Conservation (phyloP, 2,113 vertebrate species). For the Microtus richardsoni region DNA sequence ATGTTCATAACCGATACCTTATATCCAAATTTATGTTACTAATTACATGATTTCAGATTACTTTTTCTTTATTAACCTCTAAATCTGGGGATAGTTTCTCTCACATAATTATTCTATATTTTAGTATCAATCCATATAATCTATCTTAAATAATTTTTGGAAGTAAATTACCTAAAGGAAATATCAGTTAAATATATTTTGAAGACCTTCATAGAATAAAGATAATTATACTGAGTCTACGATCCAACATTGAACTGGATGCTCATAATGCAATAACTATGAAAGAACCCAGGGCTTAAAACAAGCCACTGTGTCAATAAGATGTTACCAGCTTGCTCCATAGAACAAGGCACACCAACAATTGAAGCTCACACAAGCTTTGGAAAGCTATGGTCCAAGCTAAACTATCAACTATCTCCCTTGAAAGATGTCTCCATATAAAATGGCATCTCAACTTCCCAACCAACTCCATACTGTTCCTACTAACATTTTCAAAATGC, state of each 20-base stretch:
- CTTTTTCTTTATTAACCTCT: constrained; percentile 47
- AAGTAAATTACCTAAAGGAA: constrained; percentile 42
- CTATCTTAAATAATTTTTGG: constrained; percentile 9
- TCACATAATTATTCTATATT: constrained; percentile 59
- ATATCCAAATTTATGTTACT: constrained; percentile 61
- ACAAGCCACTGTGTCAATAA: constrained; percentile 35
- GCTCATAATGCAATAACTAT: neutral
- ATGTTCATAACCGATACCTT: constrained; percentile 41
- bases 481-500: constrained; percentile 43
- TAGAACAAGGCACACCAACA: neutral
- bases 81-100: constrained; percentile 41
- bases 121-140: constrained; percentile 17
- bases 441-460: constrained; percentile 47
- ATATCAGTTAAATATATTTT: constrained; percentile 43
- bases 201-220: neutral
- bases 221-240: constrained; percentile 51
- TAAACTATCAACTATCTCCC: constrained; percentile 40
- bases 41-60: constrained; percentile 59
- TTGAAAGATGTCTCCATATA: constrained; percentile 49
- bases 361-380: neutral
- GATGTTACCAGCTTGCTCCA: constrained; percentile 10
- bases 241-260: neutral
- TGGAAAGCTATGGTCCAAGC: constrained; percentile 1
- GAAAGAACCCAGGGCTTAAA: neutral
- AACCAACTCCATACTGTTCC: constrained; percentile 48